Percentiles rank a stretch among this genome's conserved stretches.
Conservation (phyloP, 2,888 invertebrate genomes). For the Lacanobia oleracea region DNA sequence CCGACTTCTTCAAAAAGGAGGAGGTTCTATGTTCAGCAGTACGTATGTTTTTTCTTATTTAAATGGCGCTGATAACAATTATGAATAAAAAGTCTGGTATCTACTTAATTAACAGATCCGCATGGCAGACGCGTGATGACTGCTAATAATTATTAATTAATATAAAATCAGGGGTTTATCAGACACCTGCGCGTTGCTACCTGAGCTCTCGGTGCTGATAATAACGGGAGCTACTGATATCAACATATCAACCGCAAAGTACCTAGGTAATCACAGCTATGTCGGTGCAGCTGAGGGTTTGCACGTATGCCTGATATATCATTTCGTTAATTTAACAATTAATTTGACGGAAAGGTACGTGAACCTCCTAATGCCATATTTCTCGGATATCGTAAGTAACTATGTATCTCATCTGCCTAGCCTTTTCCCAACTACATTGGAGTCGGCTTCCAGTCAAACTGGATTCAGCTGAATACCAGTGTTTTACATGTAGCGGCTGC, state of each 20-base stretch:
- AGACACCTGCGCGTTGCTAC: conserved; percentile 53
- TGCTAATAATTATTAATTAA: conserved; percentile 33
- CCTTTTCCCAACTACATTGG: too few relatives aligned
- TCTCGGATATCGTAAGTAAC: too few relatives aligned
- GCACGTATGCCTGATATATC: conserved; percentile 6
- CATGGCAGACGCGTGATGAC: conserved; percentile 23
- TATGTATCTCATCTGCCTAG: too few relatives aligned
- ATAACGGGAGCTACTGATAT: conserved; percentile 29
- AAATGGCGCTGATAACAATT: too few relatives aligned
- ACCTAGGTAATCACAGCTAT: background rate
- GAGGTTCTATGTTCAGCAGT: too few relatives aligned
- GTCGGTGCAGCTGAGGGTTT: background rate
- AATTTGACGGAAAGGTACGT: background rate
- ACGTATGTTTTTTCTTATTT: too few relatives aligned
- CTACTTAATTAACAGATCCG: background rate
- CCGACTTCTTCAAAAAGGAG: too few relatives aligned
- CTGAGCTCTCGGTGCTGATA: conserved; percentile 36
- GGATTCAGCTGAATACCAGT: too few relatives aligned
- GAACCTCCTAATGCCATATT: background rate
- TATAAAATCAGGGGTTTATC: conserved; percentile 51
- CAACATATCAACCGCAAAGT: conserved; percentile 28
- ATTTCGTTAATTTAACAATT: background rate
- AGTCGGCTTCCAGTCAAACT: too few relatives aligned
- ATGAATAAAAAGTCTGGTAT: too few relatives aligned
- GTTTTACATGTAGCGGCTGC: too few relatives aligned